Evolutionary conservation across 2,797 vertebrate species (phyloP).

Genomic region (Petrocephalus sullivani): DNA sequence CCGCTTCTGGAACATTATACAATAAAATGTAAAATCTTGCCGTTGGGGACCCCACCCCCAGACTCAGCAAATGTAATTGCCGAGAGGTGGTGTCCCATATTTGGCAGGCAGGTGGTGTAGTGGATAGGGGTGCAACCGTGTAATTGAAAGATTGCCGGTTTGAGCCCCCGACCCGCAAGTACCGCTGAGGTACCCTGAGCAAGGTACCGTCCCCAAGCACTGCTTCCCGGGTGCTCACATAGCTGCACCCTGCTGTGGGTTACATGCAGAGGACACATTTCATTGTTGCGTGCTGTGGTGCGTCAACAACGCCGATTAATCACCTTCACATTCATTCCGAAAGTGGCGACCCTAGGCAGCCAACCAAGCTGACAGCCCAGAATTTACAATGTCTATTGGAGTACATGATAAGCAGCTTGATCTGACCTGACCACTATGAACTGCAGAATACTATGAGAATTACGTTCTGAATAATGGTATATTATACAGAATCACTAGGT

Average conservation of each 20-base stretch:
- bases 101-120: not conserved
- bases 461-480: not conserved
- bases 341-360: not conserved
- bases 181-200: too few species aligned
- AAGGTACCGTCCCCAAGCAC: too few species aligned
- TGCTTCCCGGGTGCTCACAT: too few species aligned
- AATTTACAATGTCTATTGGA: not conserved
- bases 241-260: too few species aligned
- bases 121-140: too few species aligned
- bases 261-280: too few species aligned
- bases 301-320: too few species aligned
- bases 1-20: not conserved
- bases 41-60: not conserved
- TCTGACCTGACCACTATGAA: not conserved
- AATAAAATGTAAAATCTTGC: not conserved
- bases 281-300: too few species aligned
- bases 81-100: not conserved
- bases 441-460: not conserved
- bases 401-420: not conserved
- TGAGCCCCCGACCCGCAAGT: too few species aligned
- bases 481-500: not conserved
- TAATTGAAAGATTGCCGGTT: too few species aligned
- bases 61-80: not conserved
- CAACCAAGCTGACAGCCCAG: not conserved
- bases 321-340: not conserved